A percentile compares a stretch with the other conserved stretches of the same genome.
These are phyloP conservation scores for Hydriomena furcata DNA, from an alignment of 2,888 invertebrate species.

Conservation along the genomic window DNA sequence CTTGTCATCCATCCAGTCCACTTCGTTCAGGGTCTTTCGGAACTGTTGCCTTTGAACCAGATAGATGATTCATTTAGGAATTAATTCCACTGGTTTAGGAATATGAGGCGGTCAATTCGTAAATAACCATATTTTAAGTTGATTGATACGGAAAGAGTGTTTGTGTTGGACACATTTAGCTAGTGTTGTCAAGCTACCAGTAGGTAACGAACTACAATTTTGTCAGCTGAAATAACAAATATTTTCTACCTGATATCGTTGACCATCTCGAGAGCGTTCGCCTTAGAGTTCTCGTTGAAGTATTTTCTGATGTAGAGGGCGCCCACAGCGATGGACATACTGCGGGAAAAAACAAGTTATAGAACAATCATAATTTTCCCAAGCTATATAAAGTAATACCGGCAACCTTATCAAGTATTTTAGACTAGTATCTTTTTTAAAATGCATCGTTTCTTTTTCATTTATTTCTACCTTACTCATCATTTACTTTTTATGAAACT, in stretches of 20 bases:
- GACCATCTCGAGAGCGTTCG: constrained; percentile 94
- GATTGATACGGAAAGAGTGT: too few relatives aligned
- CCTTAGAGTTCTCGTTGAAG: constrained; percentile 93
- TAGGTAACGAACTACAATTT: too few relatives aligned
- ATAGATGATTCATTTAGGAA: neutral
- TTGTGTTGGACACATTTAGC: too few relatives aligned
- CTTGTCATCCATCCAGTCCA: constrained; percentile 96
- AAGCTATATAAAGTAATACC: neutral
- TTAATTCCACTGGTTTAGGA: too few relatives aligned
- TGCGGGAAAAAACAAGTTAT: constrained; percentile 45
- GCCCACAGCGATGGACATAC: constrained; percentile 90
- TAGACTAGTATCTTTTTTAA: neutral
- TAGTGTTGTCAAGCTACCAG: too few relatives aligned
- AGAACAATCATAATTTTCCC: neutral
- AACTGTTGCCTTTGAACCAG: constrained; percentile 85
- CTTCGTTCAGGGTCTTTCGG: constrained; percentile 88
- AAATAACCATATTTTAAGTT: too few relatives aligned
- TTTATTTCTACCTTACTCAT: too few relatives aligned
- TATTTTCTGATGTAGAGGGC: constrained; percentile 94
- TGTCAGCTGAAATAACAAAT: too few relatives aligned
- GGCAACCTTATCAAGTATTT: neutral
- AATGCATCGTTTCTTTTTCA: too few relatives aligned
- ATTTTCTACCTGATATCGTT: constrained; percentile 90
- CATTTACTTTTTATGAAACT: too few relatives aligned
- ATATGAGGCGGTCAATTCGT: too few relatives aligned